phyloP scores from a whole-genome alignment of 2,888 invertebrate species.

The Hartigia nigra region DNA sequence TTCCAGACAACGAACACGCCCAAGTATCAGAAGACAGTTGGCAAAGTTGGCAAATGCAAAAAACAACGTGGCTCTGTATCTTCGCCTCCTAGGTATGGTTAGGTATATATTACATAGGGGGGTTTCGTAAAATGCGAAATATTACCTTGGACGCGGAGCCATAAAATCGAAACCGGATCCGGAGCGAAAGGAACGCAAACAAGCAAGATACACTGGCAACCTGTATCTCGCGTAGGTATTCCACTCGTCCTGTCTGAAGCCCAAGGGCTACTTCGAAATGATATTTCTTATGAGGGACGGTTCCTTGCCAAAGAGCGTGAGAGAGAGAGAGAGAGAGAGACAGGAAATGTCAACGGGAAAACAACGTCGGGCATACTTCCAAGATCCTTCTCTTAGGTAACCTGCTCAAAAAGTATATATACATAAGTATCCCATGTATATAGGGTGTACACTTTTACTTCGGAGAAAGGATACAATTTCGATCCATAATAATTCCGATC shows the following conservation, averaged over 20 bases:
- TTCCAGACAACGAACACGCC: neutral
- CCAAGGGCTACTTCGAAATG: neutral
- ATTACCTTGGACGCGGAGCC: slow-evolving; percentile 48
- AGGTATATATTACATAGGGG: neutral
- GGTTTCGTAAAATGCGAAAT: slow-evolving; percentile 51
- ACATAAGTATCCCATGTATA: neutral
- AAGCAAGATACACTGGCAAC: slow-evolving; percentile 26
- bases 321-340: neutral
- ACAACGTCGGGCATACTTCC: neutral
- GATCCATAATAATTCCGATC: neutral
- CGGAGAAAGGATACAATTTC: neutral
- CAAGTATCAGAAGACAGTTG: neutral
- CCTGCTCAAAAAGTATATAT: neutral
- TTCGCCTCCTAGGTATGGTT: neutral
- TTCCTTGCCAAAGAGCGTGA: neutral
- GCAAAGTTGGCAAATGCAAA: neutral
- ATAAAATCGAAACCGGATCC: slow-evolving; percentile 60
- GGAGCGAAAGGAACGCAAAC: slow-evolving; percentile 38
- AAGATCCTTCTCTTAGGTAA: neutral
- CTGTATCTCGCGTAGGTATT: neutral
- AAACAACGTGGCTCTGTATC: neutral
- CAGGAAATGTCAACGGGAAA: neutral
- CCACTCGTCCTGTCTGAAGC: neutral
- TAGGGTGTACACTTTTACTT: neutral
- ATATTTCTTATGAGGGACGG: neutral